Conservation (phyloP, 2,113 vertebrate species). For the Rhineura floridana region DNA sequence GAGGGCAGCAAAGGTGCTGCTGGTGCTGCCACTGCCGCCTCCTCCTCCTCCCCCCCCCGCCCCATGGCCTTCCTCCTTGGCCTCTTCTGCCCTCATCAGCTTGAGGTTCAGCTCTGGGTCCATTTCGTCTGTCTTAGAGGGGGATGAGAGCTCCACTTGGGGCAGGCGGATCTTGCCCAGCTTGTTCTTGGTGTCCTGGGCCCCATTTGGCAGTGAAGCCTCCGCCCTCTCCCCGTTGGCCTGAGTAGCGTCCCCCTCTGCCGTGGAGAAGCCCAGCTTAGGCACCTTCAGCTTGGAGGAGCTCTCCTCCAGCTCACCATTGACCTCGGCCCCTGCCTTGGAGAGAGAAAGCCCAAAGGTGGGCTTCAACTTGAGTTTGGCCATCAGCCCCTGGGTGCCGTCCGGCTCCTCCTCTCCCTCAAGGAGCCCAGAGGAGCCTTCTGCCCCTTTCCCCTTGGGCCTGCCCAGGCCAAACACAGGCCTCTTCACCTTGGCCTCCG, state of each 20-base stretch:
- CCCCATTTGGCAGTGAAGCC: constrained; percentile 52
- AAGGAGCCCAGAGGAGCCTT: constrained; percentile 2
- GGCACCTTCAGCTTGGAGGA: constrained; percentile 72
- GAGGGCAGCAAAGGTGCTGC: background rate
- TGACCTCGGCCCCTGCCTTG: constrained; percentile 60
- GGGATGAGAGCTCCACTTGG: constrained; percentile 80
- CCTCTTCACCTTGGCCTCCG: constrained; percentile 53
- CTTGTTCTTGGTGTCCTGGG: constrained; percentile 62
- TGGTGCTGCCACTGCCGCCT: background rate
- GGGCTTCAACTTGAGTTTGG: constrained; percentile 75
- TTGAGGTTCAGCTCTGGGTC: constrained; percentile 58
- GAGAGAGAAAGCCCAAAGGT: constrained; percentile 67
- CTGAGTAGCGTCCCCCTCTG: constrained; percentile 50
- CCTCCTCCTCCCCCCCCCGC: no score
- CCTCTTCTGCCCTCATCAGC: constrained; percentile 52
- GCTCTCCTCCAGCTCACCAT: constrained; percentile 33
- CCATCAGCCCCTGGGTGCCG: constrained; percentile 53
- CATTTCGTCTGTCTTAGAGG: constrained; percentile 68
- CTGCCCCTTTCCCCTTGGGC: constrained; percentile 57
- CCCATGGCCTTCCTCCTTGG: constrained; percentile 23
- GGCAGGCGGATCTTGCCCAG: constrained; percentile 80
- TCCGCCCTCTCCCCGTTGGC: constrained; percentile 58
- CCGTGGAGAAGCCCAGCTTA: constrained; percentile 74
- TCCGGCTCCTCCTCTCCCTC: constrained; percentile 42
- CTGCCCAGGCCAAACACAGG: constrained; percentile 77